phyloP scores from a whole-genome alignment of 2,888 invertebrate species.

The Sarcophaga variegata region DNA sequence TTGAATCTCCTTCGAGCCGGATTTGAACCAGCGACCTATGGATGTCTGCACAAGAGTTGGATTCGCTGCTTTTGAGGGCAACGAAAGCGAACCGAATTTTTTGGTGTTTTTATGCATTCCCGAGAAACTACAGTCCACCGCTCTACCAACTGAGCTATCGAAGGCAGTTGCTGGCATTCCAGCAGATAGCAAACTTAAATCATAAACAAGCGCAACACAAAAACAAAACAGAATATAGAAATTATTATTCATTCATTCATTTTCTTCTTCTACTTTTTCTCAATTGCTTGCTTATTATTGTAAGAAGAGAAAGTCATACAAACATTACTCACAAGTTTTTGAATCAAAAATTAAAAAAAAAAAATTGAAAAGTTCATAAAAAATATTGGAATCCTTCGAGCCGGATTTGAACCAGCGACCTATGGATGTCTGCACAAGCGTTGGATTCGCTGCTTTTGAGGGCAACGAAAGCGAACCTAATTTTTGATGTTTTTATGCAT shows the following conservation, averaged over 20 bases:
- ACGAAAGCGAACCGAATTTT: constrained; percentile 42
- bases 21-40: constrained; percentile 88
- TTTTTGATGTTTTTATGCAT: constrained; percentile 48
- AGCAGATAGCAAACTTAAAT: background rate
- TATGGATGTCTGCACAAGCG: constrained; percentile 83
- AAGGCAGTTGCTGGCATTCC: constrained; percentile 66
- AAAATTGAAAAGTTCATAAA: background rate
- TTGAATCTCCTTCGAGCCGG: constrained; percentile 84
- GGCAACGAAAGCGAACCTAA: background rate
- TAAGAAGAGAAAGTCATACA: no score
- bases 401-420: constrained; percentile 88
- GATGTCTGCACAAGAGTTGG: constrained; percentile 80
- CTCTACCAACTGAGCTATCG: constrained; percentile 75
- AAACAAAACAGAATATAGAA: background rate
- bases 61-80: constrained; percentile 5
- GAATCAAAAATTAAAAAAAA: background rate
- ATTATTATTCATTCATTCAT: background rate
- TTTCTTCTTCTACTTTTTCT: background rate
- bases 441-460: constrained; percentile 2
- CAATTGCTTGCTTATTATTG: no score
- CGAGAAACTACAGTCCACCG: constrained; percentile 72
- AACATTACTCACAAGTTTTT: background rate
- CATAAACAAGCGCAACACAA: background rate
- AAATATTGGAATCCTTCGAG: constrained; percentile 83
- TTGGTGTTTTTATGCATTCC: constrained; percentile 28